phyloP scores from a whole-genome alignment of 1,140 invertebrate genomes.

The Trichoplusia ni region DNA sequence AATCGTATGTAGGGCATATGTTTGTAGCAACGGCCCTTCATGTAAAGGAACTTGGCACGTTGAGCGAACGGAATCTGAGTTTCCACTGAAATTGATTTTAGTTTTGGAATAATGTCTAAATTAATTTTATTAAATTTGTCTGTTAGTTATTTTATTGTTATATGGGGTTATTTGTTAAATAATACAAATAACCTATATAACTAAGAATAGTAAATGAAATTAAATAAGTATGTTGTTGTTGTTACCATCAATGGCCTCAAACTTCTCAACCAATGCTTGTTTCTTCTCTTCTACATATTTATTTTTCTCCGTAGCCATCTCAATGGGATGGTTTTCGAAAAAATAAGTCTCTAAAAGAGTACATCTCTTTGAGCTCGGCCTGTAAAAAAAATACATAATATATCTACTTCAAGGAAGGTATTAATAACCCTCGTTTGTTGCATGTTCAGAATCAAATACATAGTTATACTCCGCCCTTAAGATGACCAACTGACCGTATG shows the following conservation, averaged over 20 bases:
- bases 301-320: slow-evolving; percentile 86
- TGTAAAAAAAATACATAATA: slow-evolving; percentile 43
- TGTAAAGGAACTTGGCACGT: slow-evolving; percentile 86
- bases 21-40: slow-evolving; percentile 90
- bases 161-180: too few species aligned
- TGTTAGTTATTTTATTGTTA: too few species aligned
- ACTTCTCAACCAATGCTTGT: slow-evolving; percentile 83
- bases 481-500: too few species aligned
- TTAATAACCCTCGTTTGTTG: not conserved
- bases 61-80: slow-evolving; percentile 79
- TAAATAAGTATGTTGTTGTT: not conserved
- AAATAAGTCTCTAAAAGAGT: slow-evolving; percentile 89
- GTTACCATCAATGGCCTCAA: slow-evolving; percentile 87
- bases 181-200: too few species aligned
- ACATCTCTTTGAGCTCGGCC: slow-evolving; percentile 86
- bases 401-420: not conserved
- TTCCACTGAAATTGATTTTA: slow-evolving; percentile 54
- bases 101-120: not conserved
- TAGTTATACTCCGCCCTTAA: too few species aligned
- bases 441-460: not conserved
- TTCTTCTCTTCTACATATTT: slow-evolving; percentile 86
- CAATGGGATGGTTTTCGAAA: slow-evolving; percentile 88
- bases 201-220: not conserved
- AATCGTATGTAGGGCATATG: slow-evolving; percentile 86
- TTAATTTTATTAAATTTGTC: too few species aligned